Percentiles rank a stretch among this genome's conserved stretches.
Conservation (phyloP, 2,888 invertebrate genomes). For the Protula sp. region DNA sequence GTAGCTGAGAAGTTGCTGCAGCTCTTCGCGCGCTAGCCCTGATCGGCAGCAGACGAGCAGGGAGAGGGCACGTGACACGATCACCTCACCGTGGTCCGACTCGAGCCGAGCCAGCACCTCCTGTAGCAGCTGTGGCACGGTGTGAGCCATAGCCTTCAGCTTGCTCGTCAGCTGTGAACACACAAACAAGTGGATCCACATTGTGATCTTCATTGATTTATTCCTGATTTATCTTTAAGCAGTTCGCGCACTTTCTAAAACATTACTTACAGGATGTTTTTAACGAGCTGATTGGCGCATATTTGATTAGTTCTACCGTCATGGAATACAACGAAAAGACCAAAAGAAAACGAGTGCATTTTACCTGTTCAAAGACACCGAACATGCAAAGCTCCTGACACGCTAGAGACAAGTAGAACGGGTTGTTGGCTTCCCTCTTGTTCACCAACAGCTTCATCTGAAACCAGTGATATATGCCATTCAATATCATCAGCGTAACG, state of each 20-base stretch:
- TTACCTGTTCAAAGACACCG: conserved; percentile 51
- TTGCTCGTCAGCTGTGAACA: conserved; percentile 38
- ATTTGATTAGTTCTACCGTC: too few relatives aligned
- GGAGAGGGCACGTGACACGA: conserved; percentile 34
- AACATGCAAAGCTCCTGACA: conserved; percentile 54
- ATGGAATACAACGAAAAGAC: too few relatives aligned
- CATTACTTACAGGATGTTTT: too few relatives aligned
- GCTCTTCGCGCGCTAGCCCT: conserved; percentile 12
- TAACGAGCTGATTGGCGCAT: too few relatives aligned
- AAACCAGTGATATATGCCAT: conserved; percentile 6
- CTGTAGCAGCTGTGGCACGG: conserved; percentile 40
- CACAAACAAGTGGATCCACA: background rate
- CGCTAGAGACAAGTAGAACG: conserved; percentile 52
- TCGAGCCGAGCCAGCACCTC: conserved; percentile 45
- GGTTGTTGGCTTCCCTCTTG: conserved; percentile 53
- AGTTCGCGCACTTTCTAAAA: too few relatives aligned
- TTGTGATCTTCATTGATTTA: background rate
- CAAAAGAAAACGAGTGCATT: too few relatives aligned
- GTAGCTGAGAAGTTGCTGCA: background rate
- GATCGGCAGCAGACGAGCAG: conserved; percentile 40
- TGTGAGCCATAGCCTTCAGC: conserved; percentile 47
- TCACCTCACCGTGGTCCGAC: conserved; percentile 34
- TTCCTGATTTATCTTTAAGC: background rate
- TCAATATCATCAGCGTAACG: too few relatives aligned
- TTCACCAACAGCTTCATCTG: conserved; percentile 51